Evolutionary conservation across 2,888 invertebrate genomes (phyloP), one percentile per base, ranked within the genome.

Genomic region (Andrena marginata): DNA sequence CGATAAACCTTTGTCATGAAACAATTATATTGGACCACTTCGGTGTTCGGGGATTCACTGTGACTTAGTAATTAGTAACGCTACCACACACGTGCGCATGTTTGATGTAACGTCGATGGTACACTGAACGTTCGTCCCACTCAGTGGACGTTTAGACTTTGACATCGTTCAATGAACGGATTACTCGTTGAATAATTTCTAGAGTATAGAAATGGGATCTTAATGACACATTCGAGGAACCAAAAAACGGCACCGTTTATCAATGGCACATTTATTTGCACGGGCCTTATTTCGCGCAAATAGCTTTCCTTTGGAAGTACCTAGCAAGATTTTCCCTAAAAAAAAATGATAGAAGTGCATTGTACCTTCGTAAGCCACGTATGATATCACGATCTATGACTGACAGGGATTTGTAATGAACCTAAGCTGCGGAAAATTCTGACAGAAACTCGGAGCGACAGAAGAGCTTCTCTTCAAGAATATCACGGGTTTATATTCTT

Each of bases 1-100:
- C 70, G 82, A 75, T 80, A 76, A 76, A 76, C 82, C 76, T 80
- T 70, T 33, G 70, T 62, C 70, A 35, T 31, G 76, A 49, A 60
- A 71, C 67, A 71, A 80, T 80, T 82, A 82, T 62, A 70, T 60
- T 62, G 65, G 81, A 35, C 51, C 56, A 31, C 56, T 31, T 67
- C 26, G 64, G 48, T 60, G 67, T 70, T 79, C 5, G 49, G 35
- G 68, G 42, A 70, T 80, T 63, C 70, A 23, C 42, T 29, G 35
- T 35, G 62, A 69, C 80, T 59, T 56, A 29, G 62, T 70, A 80
- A 82, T 82, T 76, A 82, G 65, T 2, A 54, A 51, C 49, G 51
- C 54, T 49, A 13, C 49, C 42, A 31, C 35, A 48, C n/a, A 69
- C 60, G 16, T 29, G 59, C 51, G 70, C 51, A 23, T 56, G 49